Base-by-base conservation (phyloP, 2,113 vertebrate species). In the Oncorhynchus clarkii region DNA sequence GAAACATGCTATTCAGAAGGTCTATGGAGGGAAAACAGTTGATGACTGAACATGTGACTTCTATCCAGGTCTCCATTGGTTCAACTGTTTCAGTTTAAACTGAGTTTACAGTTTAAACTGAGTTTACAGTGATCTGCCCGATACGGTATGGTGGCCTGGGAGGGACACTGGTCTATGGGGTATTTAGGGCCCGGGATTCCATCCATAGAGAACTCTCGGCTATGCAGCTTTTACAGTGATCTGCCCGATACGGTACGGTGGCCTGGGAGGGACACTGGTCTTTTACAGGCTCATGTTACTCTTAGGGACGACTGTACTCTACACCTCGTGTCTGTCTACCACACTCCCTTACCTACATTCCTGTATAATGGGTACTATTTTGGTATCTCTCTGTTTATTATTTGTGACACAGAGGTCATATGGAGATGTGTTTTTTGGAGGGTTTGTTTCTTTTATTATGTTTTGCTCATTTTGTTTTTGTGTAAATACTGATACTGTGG, bases 401-500 rank as follows among this genome's bases (percentile, higher is more conserved):
- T 62, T 69, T 75, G 67, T 75, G 74, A 59, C 49, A 75, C 31
- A 26, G 24, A 75, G 54, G 74, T 75, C 27, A 14, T 75, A n/a
- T 22, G 74, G 29, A 22, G 14, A 16, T 3, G 4, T 16, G 14
- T 60, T 66, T 22, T 66, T 29, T 26, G 64, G 54, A 62, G 5
- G n/a, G n/a, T 7, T 20, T 24, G 6, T 51, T 27, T 39, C 0
- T 69, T 59, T 39, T 12, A 13, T 59, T n/a, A 5, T 27, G 54
- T 51, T 75, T 12, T 18, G 26, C 16, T 59, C 26, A 68, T 59
- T 24, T 66, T 76, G 20, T 11, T 68, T 68, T 62, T 60, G 24
- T 76, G 74, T 76, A 76, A 69, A 76, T 66, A 66, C 22, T 76
- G 69, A 76, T 54, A 68, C 26, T 22, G 49, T 76, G 65, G 74